These are phyloP conservation scores for Alectura lathami DNA, from an alignment of 2,113 vertebrate species.

Conservation along the genomic window DNA sequence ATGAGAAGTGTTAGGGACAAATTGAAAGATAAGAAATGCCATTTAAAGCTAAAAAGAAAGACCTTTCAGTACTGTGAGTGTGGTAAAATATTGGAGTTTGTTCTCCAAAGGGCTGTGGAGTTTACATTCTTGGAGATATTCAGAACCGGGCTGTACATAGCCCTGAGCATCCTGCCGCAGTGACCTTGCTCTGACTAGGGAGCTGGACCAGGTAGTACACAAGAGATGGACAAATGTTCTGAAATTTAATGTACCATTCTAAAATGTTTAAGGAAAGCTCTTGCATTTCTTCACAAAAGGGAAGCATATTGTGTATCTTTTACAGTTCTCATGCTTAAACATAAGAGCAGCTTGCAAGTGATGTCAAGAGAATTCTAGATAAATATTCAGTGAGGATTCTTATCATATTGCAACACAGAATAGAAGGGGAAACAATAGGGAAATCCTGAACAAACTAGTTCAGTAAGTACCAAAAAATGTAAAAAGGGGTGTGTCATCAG, in stretches of 20 bases:
- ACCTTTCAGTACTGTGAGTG: not conserved
- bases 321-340: not conserved
- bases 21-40: not conserved
- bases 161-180: not conserved
- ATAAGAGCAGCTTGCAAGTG: not conserved
- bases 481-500: not conserved
- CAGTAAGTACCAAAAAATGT: not conserved
- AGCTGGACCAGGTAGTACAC: not conserved
- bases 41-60: rapidly evolving
- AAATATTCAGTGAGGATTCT: not conserved
- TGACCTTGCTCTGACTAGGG: not conserved
- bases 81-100: not conserved
- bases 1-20: not conserved
- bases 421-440: not conserved
- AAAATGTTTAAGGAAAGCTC: not conserved
- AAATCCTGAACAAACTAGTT: not conserved
- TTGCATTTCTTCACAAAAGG: not conserved
- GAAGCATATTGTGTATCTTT: not conserved
- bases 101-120: not conserved
- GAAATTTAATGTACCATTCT: not conserved
- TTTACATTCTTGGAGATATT: not conserved
- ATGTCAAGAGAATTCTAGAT: not conserved
- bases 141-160: not conserved
- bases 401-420: not conserved
- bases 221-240: not conserved